phyloP scores from a whole-genome alignment of 2,797 vertebrate genomes.

The Enoplosus armatus region DNA sequence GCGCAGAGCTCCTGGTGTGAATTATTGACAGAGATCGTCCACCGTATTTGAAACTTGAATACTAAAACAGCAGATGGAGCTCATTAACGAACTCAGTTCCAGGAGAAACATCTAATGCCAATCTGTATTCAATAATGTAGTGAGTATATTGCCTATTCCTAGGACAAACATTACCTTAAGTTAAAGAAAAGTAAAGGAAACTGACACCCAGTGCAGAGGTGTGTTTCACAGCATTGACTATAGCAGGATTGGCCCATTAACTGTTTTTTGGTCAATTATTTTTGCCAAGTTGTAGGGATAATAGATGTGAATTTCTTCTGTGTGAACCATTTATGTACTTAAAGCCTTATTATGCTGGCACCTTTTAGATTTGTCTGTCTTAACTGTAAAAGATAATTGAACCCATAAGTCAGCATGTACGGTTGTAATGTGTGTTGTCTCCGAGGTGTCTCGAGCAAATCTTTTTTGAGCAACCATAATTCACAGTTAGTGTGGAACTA shows the following conservation, averaged over 20 bases:
- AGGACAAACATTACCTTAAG: slow-evolving; percentile 9
- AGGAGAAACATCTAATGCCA: not conserved
- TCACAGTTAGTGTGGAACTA: slow-evolving; percentile 22
- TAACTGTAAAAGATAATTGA: slow-evolving; percentile 65
- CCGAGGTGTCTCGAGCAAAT: slow-evolving; percentile 36
- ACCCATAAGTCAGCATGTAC: slow-evolving; percentile 60
- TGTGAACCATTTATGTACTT: slow-evolving; percentile 54
- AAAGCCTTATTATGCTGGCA: slow-evolving; percentile 55
- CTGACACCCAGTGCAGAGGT: slow-evolving; percentile 21
- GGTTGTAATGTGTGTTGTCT: slow-evolving; percentile 26
- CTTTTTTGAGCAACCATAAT: slow-evolving; percentile 40
- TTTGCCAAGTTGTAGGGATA: slow-evolving; percentile 53
- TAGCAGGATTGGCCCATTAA: slow-evolving; percentile 42
- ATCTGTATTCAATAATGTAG: not conserved
- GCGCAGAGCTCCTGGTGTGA: slow-evolving; percentile 46
- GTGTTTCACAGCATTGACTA: slow-evolving; percentile 5
- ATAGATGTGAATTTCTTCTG: slow-evolving; percentile 47
- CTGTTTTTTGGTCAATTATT: slow-evolving; percentile 33
- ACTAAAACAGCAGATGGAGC: slow-evolving; percentile 29
- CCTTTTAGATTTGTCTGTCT: slow-evolving; percentile 60
- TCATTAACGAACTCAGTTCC: slow-evolving; percentile 18
- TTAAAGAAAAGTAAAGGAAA: slow-evolving; percentile 18
- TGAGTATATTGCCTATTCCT: not conserved
- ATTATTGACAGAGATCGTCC: slow-evolving; percentile 68
- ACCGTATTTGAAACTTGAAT: slow-evolving; percentile 42